Base-by-base conservation (phyloP, 2,888 invertebrate genomes). In the Stegana nigrithorax region DNA sequence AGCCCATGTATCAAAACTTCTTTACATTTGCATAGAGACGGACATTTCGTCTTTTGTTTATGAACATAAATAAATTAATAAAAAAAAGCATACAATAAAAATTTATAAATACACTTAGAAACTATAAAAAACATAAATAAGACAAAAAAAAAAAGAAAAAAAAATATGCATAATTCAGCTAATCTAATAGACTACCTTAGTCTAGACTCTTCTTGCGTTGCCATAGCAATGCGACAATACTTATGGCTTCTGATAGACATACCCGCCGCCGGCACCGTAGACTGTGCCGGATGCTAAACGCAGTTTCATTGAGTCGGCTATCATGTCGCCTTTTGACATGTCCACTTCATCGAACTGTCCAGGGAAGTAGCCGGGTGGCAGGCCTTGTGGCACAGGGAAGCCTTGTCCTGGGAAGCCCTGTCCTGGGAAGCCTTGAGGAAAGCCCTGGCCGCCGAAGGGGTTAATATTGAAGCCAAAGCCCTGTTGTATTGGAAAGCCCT, bases 231-330 rank as follows among this genome's bases (percentile, higher is more conserved):
- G 17, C 4, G 4, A 27, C 4, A 26, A 10, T 59, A 72, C 60
- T 67, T 67, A 60, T 63, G 59, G 32, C 66, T 68, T 60, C 44
- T 73, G 66, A 62, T 81, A 81, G 60, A 80, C 65, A 53, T 80
- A 79, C 29, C 76, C 81, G 4, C 79, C 80, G 59, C 75, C 76
- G 27, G 74, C 8, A 1, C 68, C 78, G 19, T 78, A 78, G 51
- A 69, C 45, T 6, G 81, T 80, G 14, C 73, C 67, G 12, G 32
- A 67, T 19, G 62, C 62, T 4, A 47, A n/a, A 12, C 3, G 8
- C 5, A 4, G 32, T 19, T 45, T 45, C 19, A 19, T 17, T 25
- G 42, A 42, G 12, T n/a, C 42, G 14, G 17, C 42, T 2, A 17
- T 42, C 42, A n/a, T n/a, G 39, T 5, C 14, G 17, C 17, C 17